A percentile compares a stretch with the other conserved stretches of the same genome.
Conservation (phyloP, 92 coral and sea anemone genomes). For the Virgularia gustaviana region DNA sequence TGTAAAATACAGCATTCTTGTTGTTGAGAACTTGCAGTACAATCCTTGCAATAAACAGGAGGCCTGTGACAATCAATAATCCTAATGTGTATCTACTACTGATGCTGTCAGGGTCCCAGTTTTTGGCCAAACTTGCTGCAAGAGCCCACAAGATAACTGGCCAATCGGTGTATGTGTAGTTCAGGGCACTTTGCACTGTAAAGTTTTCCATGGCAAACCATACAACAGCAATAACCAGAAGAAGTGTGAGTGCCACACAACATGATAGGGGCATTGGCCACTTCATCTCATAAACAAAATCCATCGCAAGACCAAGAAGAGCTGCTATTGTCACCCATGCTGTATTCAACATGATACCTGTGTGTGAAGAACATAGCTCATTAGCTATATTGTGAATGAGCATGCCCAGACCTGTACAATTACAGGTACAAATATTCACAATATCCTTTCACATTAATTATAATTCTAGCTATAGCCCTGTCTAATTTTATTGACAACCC, state of each 20-base stretch:
- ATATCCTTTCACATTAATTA: too few relatives aligned
- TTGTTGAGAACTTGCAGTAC: not conserved
- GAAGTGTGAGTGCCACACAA: constrained; percentile 47
- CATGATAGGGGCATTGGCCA: constrained; percentile 41
- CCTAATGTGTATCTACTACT: not conserved
- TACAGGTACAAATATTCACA: too few relatives aligned
- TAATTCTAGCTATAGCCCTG: too few relatives aligned
- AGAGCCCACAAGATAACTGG: constrained; percentile 59
- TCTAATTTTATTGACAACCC: too few relatives aligned
- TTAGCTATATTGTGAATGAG: too few relatives aligned
- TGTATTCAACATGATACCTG: constrained; percentile 54
- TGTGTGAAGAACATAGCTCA: too few relatives aligned
- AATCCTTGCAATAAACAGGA: not conserved
- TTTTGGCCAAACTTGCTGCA: constrained; percentile 46
- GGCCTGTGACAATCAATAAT: not conserved
- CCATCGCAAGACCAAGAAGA: constrained; percentile 52
- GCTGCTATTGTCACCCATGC: constrained; percentile 61
- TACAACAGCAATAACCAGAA: constrained; percentile 40
- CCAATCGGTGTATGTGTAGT: constrained; percentile 53
- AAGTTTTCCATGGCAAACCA: constrained; percentile 66
- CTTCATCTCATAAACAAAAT: constrained; percentile 51
- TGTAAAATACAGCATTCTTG: not conserved
- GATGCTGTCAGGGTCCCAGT: constrained; percentile 26
- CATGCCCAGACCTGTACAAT: too few relatives aligned
- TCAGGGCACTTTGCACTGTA: constrained; percentile 38